These are phyloP conservation scores for Xestia ashworthii DNA, from an alignment of 2,888 invertebrate species.

Conservation along the genomic window DNA sequence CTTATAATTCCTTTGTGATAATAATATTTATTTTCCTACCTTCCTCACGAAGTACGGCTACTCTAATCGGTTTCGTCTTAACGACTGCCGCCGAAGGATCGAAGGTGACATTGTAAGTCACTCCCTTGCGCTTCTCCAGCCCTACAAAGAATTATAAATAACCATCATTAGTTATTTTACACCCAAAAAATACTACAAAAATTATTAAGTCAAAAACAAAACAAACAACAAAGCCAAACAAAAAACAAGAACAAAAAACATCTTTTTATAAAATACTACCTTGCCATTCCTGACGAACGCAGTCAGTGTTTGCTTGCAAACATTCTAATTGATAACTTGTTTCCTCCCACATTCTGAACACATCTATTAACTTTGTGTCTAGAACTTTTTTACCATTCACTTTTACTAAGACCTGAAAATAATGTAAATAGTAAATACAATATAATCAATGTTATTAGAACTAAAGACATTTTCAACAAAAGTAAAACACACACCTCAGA, in stretches of 20 bases:
- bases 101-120: slow-evolving; percentile 93
- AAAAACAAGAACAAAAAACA: background rate
- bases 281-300: slow-evolving; percentile 95
- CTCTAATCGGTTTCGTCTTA: slow-evolving; percentile 90
- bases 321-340: slow-evolving; percentile 97
- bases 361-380: slow-evolving; percentile 91
- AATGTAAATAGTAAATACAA: background rate
- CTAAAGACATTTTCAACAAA: background rate
- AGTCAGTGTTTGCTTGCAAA: slow-evolving; percentile 95
- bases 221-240: too few species aligned
- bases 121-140: slow-evolving; percentile 92
- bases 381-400: slow-evolving; percentile 92
- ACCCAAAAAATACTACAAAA: background rate
- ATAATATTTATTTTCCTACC: slow-evolving; percentile 82
- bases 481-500: slow-evolving; percentile 87
- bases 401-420: slow-evolving; percentile 86
- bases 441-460: background rate
- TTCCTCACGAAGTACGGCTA: slow-evolving; percentile 99
- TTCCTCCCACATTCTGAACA: slow-evolving; percentile 98
- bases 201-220: too few species aligned
- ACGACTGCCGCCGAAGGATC: slow-evolving; percentile 91
- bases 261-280: slow-evolving; percentile 76
- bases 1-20: background rate
- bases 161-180: background rate
- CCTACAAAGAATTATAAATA: slow-evolving; percentile 74